These are phyloP conservation scores for Motacilla tschutschensis DNA, from an alignment of 2,113 vertebrate species.

Conservation along the genomic window DNA sequence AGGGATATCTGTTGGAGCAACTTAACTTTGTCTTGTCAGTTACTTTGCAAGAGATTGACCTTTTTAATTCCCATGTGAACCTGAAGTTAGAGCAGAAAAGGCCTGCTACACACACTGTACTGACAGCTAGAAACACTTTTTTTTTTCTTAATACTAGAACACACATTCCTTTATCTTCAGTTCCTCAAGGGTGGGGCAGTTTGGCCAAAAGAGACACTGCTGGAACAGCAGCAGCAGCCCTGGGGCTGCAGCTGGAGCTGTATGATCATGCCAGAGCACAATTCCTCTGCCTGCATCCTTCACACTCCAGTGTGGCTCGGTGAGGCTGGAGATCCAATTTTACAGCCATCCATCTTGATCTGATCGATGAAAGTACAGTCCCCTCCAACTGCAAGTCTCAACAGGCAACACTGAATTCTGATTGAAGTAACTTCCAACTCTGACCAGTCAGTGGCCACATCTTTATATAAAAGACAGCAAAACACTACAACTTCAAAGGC, in stretches of 20 bases:
- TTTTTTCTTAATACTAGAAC: not conserved
- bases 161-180: not conserved
- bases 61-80: slow-evolving; percentile 29
- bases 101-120: not conserved
- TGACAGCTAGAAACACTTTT: not conserved
- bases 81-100: not conserved
- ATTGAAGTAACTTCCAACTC: not conserved
- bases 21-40: not conserved
- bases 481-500: not conserved
- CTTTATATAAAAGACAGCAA: not conserved
- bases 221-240: not conserved
- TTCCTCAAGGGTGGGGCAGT: not conserved
- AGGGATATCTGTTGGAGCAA: not conserved
- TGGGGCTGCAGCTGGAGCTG: not conserved
- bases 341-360: slow-evolving; percentile 8
- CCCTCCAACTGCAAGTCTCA: not conserved
- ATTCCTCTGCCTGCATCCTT: not conserved
- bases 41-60: slow-evolving; percentile 5
- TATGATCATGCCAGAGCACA: not conserved
- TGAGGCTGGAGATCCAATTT: not conserved
- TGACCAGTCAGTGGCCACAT: not conserved
- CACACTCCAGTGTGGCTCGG: not conserved
- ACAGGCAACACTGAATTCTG: not conserved
- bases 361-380: not conserved
- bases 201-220: not conserved